These are phyloP conservation scores for Thomomys bottae DNA, from an alignment of 2,113 vertebrate genomes.

Conservation along the genomic window DNA sequence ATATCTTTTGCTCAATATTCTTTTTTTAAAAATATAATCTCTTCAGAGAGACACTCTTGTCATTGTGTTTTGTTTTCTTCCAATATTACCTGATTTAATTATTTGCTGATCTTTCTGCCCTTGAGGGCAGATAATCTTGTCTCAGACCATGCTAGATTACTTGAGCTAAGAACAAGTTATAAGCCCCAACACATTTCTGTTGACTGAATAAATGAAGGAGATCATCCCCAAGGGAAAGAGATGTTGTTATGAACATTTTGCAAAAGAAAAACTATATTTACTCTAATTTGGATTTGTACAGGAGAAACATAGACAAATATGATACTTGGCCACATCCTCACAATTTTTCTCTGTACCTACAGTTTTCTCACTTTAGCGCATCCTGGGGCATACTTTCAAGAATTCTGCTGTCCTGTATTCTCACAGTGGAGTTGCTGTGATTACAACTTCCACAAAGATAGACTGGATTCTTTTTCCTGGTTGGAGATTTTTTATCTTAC, in stretches of 20 bases:
- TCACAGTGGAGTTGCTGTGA: slow-evolving; percentile 9
- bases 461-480: slow-evolving; percentile 14
- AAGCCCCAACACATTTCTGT: background rate
- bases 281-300: background rate
- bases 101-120: background rate
- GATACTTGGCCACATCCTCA: background rate
- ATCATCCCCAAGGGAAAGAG: background rate
- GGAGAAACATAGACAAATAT: background rate
- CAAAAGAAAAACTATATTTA: background rate
- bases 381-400: slow-evolving; percentile 14
- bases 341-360: background rate
- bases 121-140: background rate
- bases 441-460: background rate
- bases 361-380: background rate
- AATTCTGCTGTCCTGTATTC: slow-evolving; percentile 21
- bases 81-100: background rate
- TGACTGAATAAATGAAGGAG: background rate
- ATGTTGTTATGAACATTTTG: background rate
- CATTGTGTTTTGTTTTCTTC: background rate
- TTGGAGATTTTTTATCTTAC: slow-evolving; percentile 1
- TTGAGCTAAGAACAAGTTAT: background rate
- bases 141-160: background rate
- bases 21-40: background rate
- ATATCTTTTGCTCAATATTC: background rate
- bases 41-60: background rate